phyloP scores from a whole-genome alignment of 2,113 vertebrate genomes.

The Crotalus helleri region DNA sequence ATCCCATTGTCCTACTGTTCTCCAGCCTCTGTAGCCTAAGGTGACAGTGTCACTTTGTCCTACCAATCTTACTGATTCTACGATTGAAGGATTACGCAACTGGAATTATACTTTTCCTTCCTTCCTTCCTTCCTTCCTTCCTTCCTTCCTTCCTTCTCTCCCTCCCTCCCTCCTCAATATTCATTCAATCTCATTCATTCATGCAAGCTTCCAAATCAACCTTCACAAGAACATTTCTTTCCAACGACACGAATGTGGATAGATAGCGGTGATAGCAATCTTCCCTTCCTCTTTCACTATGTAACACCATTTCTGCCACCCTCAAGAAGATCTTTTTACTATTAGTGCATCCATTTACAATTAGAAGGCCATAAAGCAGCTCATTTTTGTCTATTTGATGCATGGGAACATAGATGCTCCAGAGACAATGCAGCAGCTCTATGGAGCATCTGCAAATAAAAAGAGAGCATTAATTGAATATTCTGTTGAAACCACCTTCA shows the following conservation, averaged over 20 bases:
- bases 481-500: constrained; percentile 68
- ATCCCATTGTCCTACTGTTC: not conserved
- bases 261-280: constrained; percentile 19
- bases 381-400: constrained; percentile 67
- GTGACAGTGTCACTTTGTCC: not conserved
- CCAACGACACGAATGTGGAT: not conserved
- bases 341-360: constrained; percentile 61
- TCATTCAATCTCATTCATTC: not conserved
- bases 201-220: not conserved
- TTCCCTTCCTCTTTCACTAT: constrained; percentile 37
- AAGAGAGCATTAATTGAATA: constrained; percentile 66
- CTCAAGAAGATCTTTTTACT: constrained; percentile 57
- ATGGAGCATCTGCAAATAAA: constrained; percentile 54
- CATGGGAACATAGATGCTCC: constrained; percentile 58
- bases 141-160: too few species aligned
- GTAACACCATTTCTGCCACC: constrained; percentile 37
- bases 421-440: constrained; percentile 56
- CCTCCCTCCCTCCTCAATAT: not conserved
- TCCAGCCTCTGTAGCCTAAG: not conserved
- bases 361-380: constrained; percentile 59
- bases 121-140: too few species aligned
- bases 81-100: not conserved
- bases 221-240: not conserved
- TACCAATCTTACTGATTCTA: not conserved
- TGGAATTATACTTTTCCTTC: not conserved